These are phyloP conservation scores for Diorhabda sublineata DNA, from an alignment of 1,140 invertebrate species.

Conservation along the genomic window DNA sequence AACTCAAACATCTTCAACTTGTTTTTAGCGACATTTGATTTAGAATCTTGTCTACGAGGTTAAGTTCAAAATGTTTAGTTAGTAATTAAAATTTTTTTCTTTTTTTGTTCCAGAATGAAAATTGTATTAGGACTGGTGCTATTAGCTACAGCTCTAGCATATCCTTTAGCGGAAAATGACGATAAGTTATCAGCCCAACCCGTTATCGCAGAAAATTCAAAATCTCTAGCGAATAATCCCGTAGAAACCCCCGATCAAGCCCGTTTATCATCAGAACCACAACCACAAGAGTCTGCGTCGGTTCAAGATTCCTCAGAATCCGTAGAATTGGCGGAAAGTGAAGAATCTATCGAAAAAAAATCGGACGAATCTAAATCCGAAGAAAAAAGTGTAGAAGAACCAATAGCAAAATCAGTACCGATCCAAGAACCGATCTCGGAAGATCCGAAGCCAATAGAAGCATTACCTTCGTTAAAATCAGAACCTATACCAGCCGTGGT, in stretches of 20 bases:
- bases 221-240: conserved; percentile 20
- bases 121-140: conserved; percentile 40
- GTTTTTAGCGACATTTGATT: too few relatives aligned
- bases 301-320: conserved; percentile 1
- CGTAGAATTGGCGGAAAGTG: background rate
- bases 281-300: conserved; percentile 22
- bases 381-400: conserved; percentile 22
- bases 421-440: conserved; percentile 20
- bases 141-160: conserved; percentile 40
- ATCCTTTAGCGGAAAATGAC: conserved; percentile 41
- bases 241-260: conserved; percentile 21
- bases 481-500: conserved; percentile 23
- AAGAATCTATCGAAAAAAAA: conserved; percentile 9
- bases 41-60: too few relatives aligned
- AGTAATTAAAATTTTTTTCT: background rate
- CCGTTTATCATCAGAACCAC: conserved; percentile 15
- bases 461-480: conserved; percentile 17
- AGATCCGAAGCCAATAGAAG: conserved; percentile 11
- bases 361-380: conserved; percentile 14
- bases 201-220: conserved; percentile 35
- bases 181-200: conserved; percentile 45
- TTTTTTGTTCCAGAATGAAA: conserved; percentile 47
- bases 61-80: too few relatives aligned
- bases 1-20: too few relatives aligned
- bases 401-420: conserved; percentile 10